Percentiles rank a stretch among this genome's conserved stretches.
Conservation (phyloP, 53 echinoderm and acorn worm genomes). For the Paracentrotus lividus region DNA sequence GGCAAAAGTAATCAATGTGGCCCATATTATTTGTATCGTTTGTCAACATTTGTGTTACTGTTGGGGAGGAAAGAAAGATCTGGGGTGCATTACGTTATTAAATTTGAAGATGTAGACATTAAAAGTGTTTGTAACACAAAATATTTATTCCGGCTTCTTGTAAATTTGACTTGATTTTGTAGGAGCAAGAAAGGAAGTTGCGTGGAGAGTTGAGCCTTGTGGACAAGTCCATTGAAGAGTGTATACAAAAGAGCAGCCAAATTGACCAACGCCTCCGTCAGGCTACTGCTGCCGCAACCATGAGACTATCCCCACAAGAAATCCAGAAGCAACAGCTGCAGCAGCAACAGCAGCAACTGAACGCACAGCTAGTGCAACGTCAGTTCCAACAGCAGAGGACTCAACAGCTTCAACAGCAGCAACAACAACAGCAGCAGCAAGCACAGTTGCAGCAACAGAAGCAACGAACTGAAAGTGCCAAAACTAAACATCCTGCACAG, state of each 20-base stretch:
- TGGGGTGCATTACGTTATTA: too few relatives aligned
- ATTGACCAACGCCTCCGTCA: slow-evolving; percentile 12
- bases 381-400: slow-evolving; percentile 37
- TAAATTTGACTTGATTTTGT: not conserved
- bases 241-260: not conserved
- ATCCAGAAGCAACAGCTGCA: slow-evolving; percentile 50
- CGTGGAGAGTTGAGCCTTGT: not conserved
- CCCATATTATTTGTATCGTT: too few relatives aligned
- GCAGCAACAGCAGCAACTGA: slow-evolving; percentile 54
- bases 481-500: slow-evolving; percentile 17
- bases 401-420: slow-evolving; percentile 75
- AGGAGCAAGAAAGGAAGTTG: slow-evolving; percentile 43
- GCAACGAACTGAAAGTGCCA: slow-evolving; percentile 3
- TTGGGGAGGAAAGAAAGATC: too few relatives aligned
- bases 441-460: slow-evolving; percentile 66
- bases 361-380: slow-evolving; percentile 55
- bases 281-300: not conserved
- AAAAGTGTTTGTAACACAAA: too few relatives aligned
- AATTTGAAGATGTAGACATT: too few relatives aligned
- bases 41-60: too few relatives aligned
- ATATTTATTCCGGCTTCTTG: not conserved
- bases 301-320: slow-evolving; percentile 45
- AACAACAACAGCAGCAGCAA: slow-evolving; percentile 69
- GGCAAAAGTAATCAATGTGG: too few relatives aligned
- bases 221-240: not conserved